Base-by-base conservation (phyloP, 2,797 vertebrate species). In the Characodon lateralis region DNA sequence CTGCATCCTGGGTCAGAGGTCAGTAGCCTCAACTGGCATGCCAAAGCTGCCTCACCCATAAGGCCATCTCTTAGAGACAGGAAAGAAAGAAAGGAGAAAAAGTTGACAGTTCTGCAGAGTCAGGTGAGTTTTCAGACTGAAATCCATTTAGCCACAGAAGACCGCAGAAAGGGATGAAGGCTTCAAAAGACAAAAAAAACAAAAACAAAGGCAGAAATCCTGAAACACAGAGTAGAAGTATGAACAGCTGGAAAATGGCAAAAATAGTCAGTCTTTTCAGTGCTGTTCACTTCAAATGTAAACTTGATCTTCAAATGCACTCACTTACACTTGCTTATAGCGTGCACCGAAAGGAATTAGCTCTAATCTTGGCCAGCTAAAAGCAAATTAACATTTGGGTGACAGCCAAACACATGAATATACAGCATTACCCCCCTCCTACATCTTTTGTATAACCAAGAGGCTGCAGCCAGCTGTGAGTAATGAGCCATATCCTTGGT, bases 321-420 rank as follows among this genome's bases (percentile, higher is more conserved):
- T 96, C 92, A 95, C 95, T 94, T 91, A 95, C 91, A 81, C 90
- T 95, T 95, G 96, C 94, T 96, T 96, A 95, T 94, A 95, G 89
- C 87, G 91, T 95, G 93, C 92, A 96, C 89, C 86, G 93, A 94
- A 97, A 96, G 94, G 94, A 97, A 97, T 96, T 96, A 96, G 87
- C 95, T 95, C 95, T 96, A 96, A 96, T 96, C 94, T 95, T 92
- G 95, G 95, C 93, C 91, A 95, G 95, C 95, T 96, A 96, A 97
- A 96, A 96, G 95, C 92, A 96, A 97, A 97, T 96, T 95, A 96
- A 96, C 94, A 94, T 95, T 96, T 97, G 94, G 95, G 95, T 95
- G 90, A 89, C 91, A 95, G 95, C 95, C 96, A 97, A 94, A 96
- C 92, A 93, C 96, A 95, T 95, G 96, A 95, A 94, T 93, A 94